Evolutionary conservation across 2,113 vertebrate genomes (phyloP).

Genomic region (Alligator sinensis): DNA sequence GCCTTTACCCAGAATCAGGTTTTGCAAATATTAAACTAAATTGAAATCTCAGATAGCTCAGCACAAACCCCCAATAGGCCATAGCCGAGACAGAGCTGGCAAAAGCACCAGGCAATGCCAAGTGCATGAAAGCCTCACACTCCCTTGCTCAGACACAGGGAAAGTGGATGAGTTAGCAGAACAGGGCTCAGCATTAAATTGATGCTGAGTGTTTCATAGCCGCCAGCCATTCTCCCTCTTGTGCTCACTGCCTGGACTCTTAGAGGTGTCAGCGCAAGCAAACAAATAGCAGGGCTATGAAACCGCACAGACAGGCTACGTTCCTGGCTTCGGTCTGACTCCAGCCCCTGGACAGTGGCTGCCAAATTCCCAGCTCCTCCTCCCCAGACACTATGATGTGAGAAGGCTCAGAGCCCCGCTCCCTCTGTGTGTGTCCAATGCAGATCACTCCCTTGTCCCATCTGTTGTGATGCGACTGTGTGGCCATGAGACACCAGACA

Average conservation of each 20-base stretch:
- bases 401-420: not conserved
- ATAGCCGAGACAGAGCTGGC: accelerated
- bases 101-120: not conserved
- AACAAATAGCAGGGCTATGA: accelerated
- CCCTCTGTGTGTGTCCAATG: not conserved
- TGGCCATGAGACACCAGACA: not conserved
- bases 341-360: not conserved
- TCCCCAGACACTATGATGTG: not conserved
- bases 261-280: not conserved
- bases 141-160: accelerated
- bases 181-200: not conserved
- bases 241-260: not conserved
- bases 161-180: not conserved
- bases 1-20: not conserved
- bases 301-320: not conserved
- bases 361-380: not conserved
- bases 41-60: conserved; percentile 33
- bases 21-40: conserved; percentile 30
- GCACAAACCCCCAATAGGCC: conserved; percentile 33
- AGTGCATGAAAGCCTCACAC: accelerated
- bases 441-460: not conserved
- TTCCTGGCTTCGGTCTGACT: not conserved
- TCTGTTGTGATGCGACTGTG: not conserved
- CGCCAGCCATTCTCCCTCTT: not conserved
- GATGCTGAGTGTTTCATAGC: not conserved